Percentiles rank a stretch among this genome's conserved stretches.
phyloP scores from a whole-genome alignment of 2,113 vertebrate genomes.

The Microtus oregoni region DNA sequence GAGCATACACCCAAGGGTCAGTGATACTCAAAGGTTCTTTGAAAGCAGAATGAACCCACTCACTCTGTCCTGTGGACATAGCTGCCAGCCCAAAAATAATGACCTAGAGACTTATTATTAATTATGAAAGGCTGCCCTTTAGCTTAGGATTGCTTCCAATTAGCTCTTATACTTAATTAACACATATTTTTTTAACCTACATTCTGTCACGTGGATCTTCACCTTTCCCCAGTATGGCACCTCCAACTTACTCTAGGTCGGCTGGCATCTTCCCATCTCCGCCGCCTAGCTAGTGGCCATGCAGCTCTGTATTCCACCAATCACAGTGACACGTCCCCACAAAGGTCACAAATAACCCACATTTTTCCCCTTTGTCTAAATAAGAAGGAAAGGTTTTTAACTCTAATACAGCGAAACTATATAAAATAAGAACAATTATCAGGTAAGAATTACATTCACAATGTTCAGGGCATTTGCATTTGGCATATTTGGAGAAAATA shows the following conservation, averaged over 20 bases:
- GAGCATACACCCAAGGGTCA: not conserved
- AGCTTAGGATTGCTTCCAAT: not conserved
- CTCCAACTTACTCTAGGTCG: not conserved
- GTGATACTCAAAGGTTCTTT: not conserved
- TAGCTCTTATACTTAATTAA: not conserved
- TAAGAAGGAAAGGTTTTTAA: not conserved
- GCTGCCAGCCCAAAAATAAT: not conserved
- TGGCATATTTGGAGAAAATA: not conserved
- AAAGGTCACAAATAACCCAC: not conserved
- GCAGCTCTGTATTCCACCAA: not conserved
- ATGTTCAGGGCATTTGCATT: not conserved
- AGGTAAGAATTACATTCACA: not conserved
- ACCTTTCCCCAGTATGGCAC: not conserved
- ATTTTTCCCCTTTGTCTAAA: not conserved
- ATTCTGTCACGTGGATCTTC: not conserved
- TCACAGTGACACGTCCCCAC: not conserved
- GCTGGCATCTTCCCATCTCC: not conserved
- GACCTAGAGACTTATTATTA: not conserved
- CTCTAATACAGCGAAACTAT: not conserved
- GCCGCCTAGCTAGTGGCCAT: not conserved
- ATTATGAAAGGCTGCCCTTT: not conserved
- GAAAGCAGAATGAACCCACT: slow-evolving; percentile 28
- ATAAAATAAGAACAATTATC: not conserved
- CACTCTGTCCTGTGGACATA: not conserved
- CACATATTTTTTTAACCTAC: not conserved